Evolutionary conservation across 2,797 vertebrate species (phyloP).

Genomic region (Melanotaenia maccullochi): DNA sequence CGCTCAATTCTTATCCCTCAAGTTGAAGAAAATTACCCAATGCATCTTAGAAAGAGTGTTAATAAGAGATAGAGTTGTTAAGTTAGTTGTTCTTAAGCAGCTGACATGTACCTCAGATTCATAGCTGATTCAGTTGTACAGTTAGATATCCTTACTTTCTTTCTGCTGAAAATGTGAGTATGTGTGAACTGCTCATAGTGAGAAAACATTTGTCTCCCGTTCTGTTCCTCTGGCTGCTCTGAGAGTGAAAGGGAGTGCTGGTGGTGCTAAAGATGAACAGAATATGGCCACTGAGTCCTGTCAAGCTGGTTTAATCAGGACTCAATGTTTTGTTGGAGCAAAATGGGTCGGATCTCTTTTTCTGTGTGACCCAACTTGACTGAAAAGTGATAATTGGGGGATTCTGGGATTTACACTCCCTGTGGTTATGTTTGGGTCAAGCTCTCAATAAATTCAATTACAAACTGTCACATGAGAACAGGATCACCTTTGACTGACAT

Average conservation of each 20-base stretch:
- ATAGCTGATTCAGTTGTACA: neutral
- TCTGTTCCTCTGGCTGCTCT: conserved; percentile 26
- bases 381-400: conserved; percentile 72
- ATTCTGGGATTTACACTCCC: conserved; percentile 55
- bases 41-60: neutral
- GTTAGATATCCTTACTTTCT: neutral
- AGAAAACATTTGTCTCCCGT: conserved; percentile 1
- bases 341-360: conserved; percentile 68
- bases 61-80: neutral
- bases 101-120: neutral
- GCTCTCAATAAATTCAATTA: conserved; percentile 58
- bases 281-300: conserved; percentile 39
- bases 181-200: conserved; percentile 8
- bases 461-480: conserved; percentile 56
- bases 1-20: neutral
- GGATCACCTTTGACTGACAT: conserved; percentile 52
- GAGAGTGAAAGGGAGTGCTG: conserved; percentile 30
- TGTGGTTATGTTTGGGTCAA: conserved; percentile 52
- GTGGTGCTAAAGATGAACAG: conserved; percentile 33
- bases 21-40: neutral
- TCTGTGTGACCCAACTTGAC: conserved; percentile 70
- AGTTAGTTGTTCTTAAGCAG: neutral
- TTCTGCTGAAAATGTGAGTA: neutral
- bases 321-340: conserved; percentile 47
- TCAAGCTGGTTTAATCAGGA: conserved; percentile 55